A percentile compares a stretch with the other conserved stretches of the same genome.
Evolutionary conservation across 2,888 invertebrate species (phyloP).

Genomic region (Lithophane leautieri): DNA sequence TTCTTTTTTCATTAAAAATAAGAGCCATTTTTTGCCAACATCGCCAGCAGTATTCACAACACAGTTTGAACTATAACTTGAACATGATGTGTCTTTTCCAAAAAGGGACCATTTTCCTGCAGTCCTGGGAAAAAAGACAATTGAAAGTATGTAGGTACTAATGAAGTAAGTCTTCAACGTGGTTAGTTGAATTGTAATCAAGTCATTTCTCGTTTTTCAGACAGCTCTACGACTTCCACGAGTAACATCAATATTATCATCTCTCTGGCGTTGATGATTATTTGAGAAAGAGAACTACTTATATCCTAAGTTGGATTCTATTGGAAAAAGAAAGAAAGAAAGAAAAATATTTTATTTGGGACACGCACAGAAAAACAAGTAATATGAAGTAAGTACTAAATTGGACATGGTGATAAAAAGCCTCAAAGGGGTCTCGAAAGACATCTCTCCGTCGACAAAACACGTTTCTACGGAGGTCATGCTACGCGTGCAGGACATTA

Average conservation of each 20-base stretch:
- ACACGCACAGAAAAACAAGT: no score
- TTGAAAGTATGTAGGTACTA: neutral
- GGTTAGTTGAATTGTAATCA: neutral
- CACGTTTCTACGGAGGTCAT: no score
- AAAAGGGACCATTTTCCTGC: no score
- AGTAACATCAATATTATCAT: no score
- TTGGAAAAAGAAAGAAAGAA: no score
- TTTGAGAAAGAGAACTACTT: constrained; percentile 1
- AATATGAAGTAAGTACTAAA: no score
- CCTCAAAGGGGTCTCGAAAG: neutral
- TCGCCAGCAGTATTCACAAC: neutral
- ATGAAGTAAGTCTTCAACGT: neutral
- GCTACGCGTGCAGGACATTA: no score
- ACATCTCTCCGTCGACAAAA: no score
- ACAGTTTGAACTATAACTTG: neutral
- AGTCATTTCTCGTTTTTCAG: neutral
- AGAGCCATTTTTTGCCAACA: neutral
- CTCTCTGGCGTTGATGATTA: neutral
- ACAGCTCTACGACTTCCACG: neutral
- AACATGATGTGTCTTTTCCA: no score
- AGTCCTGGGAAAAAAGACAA: neutral
- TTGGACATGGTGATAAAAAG: neutral
- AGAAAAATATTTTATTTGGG: no score
- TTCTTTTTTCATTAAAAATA: no score
- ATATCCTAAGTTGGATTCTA: no score